Conservation (phyloP, 2,888 invertebrate genomes). For the Ochropleura leucogaster region DNA sequence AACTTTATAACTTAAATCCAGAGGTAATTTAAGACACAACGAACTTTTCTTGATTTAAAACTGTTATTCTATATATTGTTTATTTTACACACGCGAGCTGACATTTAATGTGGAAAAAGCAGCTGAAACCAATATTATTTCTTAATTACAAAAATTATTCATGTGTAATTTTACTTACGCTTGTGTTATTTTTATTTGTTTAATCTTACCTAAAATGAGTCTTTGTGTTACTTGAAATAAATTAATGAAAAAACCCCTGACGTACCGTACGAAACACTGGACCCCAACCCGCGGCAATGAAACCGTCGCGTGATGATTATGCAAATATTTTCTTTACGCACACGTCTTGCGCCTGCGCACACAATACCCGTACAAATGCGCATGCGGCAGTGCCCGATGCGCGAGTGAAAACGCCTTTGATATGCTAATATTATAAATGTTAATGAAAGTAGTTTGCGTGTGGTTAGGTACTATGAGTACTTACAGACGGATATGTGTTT, state of each 20-base stretch:
- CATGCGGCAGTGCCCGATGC: conserved; percentile 45
- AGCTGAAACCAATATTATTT: too few species aligned
- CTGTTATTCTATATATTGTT: too few species aligned
- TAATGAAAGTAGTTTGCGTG: conserved; percentile 64
- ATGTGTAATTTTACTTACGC: too few species aligned
- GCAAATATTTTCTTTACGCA: conserved; percentile 81
- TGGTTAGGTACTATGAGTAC: conserved; percentile 22
- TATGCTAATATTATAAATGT: conserved; percentile 75
- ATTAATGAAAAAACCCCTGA: conserved; percentile 22
- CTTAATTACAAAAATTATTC: too few species aligned
- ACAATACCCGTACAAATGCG: conserved; percentile 68
- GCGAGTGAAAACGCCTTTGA: conserved; percentile 76
- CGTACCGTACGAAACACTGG: conserved; percentile 71
- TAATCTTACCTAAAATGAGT: too few species aligned
- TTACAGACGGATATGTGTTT: conserved; percentile 7
- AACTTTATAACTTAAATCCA: too few species aligned
- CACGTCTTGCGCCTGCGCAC: conserved; percentile 67
- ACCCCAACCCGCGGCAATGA: conserved; percentile 67
- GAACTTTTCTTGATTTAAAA: too few species aligned
- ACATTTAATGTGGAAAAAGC: too few species aligned
- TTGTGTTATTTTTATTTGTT: too few species aligned
- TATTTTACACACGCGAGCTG: too few species aligned
- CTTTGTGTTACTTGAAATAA: too few species aligned
- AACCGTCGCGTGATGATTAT: conserved; percentile 81
- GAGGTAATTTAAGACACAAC: too few species aligned